Evolutionary conservation across 2,797 vertebrate species (phyloP).

Genomic region (Prionace glauca): DNA sequence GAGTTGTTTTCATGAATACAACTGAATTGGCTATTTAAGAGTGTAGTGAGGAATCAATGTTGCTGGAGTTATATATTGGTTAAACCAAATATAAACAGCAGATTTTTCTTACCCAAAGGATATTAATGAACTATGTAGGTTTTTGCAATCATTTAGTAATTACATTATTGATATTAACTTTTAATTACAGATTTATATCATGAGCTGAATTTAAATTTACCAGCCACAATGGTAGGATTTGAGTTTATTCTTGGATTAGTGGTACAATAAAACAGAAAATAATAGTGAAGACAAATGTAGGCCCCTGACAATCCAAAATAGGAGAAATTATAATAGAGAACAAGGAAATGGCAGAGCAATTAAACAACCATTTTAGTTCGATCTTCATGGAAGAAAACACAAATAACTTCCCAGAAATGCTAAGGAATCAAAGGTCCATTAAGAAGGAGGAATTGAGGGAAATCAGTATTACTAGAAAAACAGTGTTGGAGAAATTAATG

Average conservation of each 20-base stretch:
- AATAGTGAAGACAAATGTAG: too few relatives aligned
- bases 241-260: neutral
- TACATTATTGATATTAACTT: neutral
- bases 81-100: neutral
- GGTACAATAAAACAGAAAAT: neutral
- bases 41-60: neutral
- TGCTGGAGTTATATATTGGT: neutral
- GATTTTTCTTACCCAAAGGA: neutral
- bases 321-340: too few relatives aligned
- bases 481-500: too few relatives aligned
- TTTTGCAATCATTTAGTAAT: too few relatives aligned
- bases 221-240: neutral
- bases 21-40: neutral
- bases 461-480: too few relatives aligned
- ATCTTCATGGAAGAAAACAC: too few relatives aligned
- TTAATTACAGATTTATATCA: neutral
- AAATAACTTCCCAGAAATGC: too few relatives aligned
- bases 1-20: neutral
- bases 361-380: too few relatives aligned
- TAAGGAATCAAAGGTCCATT: too few relatives aligned
- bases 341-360: too few relatives aligned
- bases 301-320: too few relatives aligned
- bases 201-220: neutral
- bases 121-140: neutral
- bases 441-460: too few relatives aligned